These are phyloP conservation scores for Macropus fuliginosus DNA, from an alignment of 2,797 vertebrate species.

Conservation along the genomic window DNA sequence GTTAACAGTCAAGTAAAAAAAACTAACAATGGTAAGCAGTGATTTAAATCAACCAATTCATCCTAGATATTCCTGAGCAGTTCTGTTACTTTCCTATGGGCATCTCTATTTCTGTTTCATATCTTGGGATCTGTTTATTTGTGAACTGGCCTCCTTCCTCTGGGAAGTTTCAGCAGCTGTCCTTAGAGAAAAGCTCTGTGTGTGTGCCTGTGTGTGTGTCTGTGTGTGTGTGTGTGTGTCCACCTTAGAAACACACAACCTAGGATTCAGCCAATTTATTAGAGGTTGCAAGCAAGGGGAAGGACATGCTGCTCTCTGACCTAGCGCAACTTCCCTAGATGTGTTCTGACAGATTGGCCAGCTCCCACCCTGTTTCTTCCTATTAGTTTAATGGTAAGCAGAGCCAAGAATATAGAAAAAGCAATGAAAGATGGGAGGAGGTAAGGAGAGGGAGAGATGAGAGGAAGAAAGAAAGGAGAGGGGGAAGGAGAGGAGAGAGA, in stretches of 20 bases:
- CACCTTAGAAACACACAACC: conserved; percentile 65
- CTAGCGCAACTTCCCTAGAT: conserved; percentile 48
- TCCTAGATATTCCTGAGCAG: neutral
- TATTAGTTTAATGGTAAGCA: neutral
- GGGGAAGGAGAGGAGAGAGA: neutral
- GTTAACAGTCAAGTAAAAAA: neutral
- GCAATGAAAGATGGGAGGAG: neutral
- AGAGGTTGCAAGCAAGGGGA: conserved; percentile 57
- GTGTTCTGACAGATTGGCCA: conserved; percentile 23
- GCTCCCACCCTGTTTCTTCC: neutral
- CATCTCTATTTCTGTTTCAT: neutral
- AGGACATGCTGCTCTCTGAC: conserved; percentile 37
- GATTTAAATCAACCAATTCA: conserved; percentile 1
- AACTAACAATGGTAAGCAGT: neutral
- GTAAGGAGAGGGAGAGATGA: neutral
- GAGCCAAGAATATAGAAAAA: neutral
- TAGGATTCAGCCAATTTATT: conserved; percentile 60
- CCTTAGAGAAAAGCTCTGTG: neutral
- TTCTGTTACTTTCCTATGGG: neutral
- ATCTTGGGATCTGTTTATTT: conserved; percentile 5
- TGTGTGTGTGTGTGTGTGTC: neutral
- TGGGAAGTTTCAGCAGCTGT: neutral
- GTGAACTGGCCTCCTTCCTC: neutral
- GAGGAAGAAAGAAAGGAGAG: neutral
- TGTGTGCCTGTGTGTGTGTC: neutral